Evolutionary conservation across 2,797 vertebrate genomes (phyloP).

Genomic region (Peromyscus eremicus): DNA sequence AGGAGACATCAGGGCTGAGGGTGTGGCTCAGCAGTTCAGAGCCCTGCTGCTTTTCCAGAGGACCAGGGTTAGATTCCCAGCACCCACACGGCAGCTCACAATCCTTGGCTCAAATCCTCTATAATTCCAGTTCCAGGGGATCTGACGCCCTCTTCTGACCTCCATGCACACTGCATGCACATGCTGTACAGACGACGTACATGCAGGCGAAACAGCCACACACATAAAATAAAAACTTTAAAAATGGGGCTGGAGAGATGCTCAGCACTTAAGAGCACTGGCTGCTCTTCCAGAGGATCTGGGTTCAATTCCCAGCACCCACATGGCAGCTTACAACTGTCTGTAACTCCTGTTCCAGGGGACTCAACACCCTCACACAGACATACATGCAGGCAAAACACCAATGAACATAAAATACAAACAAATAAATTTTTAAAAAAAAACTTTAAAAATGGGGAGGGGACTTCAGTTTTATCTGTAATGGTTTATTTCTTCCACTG

Average conservation of each 20-base stretch:
- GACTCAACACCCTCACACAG: no score
- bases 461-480: not conserved
- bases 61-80: not conserved
- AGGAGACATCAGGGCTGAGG: not conserved
- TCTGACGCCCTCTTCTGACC: not conserved
- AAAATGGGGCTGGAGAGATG: no score
- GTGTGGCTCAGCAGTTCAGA: not conserved
- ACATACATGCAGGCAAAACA: no score
- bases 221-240: not conserved
- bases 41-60: not conserved
- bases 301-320: no score
- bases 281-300: no score
- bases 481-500: not conserved
- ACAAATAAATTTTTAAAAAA: not conserved
- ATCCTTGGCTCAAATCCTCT: not conserved
- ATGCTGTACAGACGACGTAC: not conserved
- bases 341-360: no score
- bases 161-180: not conserved
- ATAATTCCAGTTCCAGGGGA: not conserved
- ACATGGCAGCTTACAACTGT: no score
- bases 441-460: not conserved
- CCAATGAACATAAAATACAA: no score
- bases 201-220: not conserved
- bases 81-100: not conserved
- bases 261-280: no score